Percentiles rank a stretch among this genome's conserved stretches.
Evolutionary conservation across 2,888 invertebrate species (phyloP).

Genomic region (Drosophila cyrtoloma): DNA sequence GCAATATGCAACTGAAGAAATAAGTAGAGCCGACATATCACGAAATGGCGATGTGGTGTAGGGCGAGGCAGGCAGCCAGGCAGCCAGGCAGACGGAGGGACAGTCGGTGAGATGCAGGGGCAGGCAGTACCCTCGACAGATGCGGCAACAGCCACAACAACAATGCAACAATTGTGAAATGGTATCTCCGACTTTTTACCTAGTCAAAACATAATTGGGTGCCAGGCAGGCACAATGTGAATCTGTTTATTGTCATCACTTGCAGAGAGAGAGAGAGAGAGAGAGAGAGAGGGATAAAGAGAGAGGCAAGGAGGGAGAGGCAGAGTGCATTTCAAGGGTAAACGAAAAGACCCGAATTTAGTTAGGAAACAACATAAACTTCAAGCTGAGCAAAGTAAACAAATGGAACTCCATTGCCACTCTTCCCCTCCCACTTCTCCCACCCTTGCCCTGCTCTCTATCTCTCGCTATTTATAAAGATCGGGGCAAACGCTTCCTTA

Average conservation of each 20-base stretch:
- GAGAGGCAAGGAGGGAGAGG: not conserved
- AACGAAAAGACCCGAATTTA: not conserved
- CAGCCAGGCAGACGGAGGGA: slow-evolving; percentile 27
- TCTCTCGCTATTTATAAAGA: slow-evolving; percentile 18
- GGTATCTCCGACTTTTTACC: slow-evolving; percentile 58
- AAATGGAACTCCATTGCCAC: slow-evolving; percentile 15
- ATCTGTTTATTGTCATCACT: slow-evolving; percentile 70
- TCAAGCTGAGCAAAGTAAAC: slow-evolving; percentile 33
- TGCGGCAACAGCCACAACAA: slow-evolving; percentile 37
- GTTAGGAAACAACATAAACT: not conserved
- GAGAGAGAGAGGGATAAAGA: not conserved
- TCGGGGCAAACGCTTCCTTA: slow-evolving; percentile 17
- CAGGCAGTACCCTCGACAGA: slow-evolving; percentile 50
- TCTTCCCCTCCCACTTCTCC: not conserved
- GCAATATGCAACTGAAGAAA: slow-evolving; percentile 73
- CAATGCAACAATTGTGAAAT: slow-evolving; percentile 50
- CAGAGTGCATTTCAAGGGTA: slow-evolving; percentile 67
- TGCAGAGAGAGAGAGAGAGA: not conserved
- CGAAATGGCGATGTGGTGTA: slow-evolving; percentile 18
- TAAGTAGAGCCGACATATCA: slow-evolving; percentile 19
- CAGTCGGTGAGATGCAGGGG: slow-evolving; percentile 4
- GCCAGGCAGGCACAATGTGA: slow-evolving; percentile 39
- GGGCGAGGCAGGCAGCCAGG: slow-evolving; percentile 28
- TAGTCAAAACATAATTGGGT: slow-evolving; percentile 67
- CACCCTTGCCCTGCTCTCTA: not conserved